Evolutionary conservation across 2,888 invertebrate species (phyloP), one percentile per base, ranked within the genome.

Genomic region (Galerucella calmariensis): DNA sequence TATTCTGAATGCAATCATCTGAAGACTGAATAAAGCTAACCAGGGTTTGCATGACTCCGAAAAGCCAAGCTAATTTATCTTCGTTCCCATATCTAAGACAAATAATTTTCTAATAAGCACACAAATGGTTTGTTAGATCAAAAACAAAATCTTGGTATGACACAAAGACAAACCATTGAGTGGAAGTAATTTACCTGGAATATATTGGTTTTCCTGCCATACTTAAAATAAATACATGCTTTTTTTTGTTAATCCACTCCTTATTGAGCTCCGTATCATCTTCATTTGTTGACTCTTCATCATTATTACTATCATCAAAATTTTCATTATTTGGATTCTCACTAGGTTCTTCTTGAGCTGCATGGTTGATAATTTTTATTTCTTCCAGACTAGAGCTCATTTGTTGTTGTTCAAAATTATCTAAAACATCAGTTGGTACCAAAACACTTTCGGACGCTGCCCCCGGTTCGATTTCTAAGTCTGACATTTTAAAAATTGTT

Each of bases 191-290:
- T 53, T 87, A 94, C 93, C 95, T 92, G 12, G 97, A 95, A 88
- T 98, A 99, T 81, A 99, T 96, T 16, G 98, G 98, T 88, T 99
- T 99, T 2, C 98, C 98, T 12, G 98, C 97, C 83, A 96, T 94
- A 87, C 98, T 98, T 48, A 98, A 87, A 81, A 99, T 95, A 86
- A 99, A 98, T 46, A 99, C 92, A 88, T 98, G 98, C 85, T 97
- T 97, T 75, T 93, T 93, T 82, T 95, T 94, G 58, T 91, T 90
- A 27, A 94, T 90, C 92, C 97, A 94, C 74, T 93, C 92, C 58
- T 91, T 75, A 63, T 78, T 79, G 20, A 91, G 81, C 92, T 92
- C 81, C 90, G 94, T 93, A 79, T 91, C 90, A 75, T 90, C 90
- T 41, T 84, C 83, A 75, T 70, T 72, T 75, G 81, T 81, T 51